A percentile compares a stretch with the other conserved stretches of the same genome.
These are phyloP conservation scores for Calameuta filiformis DNA, from an alignment of 2,888 invertebrate species.

Conservation along the genomic window DNA sequence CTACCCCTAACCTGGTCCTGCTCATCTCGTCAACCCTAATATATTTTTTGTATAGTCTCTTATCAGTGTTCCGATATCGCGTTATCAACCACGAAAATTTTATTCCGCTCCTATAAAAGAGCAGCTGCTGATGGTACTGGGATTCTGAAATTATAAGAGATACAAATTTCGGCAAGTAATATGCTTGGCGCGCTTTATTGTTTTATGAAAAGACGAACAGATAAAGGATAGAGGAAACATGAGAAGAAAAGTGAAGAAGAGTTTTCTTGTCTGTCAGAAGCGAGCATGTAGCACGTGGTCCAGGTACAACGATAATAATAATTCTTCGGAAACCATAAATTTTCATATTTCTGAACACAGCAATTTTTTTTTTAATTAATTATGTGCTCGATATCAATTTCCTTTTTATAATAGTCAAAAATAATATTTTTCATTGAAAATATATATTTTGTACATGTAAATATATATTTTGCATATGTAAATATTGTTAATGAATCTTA, in stretches of 20 bases:
- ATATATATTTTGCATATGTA: no score
- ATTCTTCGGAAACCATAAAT: no score
- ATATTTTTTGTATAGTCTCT: not conserved
- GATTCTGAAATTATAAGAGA: not conserved
- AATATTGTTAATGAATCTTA: not conserved
- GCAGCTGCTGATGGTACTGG: not conserved
- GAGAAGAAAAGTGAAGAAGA: not conserved
- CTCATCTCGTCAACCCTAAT: not conserved
- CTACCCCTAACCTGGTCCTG: not conserved
- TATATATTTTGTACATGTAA: no score
- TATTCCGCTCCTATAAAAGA: not conserved
- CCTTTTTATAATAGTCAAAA: no score
- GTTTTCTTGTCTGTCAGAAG: not conserved
- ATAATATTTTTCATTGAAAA: not conserved
- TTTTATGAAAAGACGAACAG: not conserved
- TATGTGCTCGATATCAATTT: no score
- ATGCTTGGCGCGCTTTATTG: not conserved
- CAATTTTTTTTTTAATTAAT: no score
- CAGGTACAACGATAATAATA: not conserved
- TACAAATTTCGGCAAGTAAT: not conserved
- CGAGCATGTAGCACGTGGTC: not conserved
- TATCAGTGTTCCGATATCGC: not conserved
- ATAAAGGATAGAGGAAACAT: not conserved
- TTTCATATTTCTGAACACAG: no score
- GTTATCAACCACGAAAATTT: not conserved